Evolutionary conservation across 2,888 invertebrate genomes (phyloP).

Genomic region (Sphaerophoria taeniata): DNA sequence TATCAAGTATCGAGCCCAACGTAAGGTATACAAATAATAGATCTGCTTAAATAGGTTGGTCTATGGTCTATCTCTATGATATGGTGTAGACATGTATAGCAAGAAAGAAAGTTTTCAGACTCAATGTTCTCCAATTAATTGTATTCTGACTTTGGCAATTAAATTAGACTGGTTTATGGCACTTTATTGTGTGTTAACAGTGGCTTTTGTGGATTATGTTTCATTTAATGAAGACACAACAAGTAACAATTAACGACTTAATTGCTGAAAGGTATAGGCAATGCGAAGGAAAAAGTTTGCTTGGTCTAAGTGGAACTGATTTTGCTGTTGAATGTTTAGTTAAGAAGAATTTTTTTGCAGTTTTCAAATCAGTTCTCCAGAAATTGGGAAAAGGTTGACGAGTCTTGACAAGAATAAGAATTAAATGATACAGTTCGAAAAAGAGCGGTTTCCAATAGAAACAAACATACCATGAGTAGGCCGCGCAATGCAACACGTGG

Average conservation of each 20-base stretch:
- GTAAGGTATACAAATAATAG: neutral
- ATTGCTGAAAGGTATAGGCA: neutral
- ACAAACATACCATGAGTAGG: too few species aligned
- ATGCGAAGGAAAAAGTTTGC: neutral
- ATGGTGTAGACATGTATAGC: neutral
- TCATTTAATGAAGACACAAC: neutral
- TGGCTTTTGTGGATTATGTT: neutral
- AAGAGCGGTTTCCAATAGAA: too few species aligned
- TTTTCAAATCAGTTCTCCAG: too few species aligned
- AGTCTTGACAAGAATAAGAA: too few species aligned
- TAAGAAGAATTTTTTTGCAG: too few species aligned
- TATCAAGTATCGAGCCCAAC: too few species aligned
- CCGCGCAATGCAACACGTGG: too few species aligned
- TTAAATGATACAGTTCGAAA: too few species aligned
- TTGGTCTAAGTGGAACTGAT: too few species aligned
- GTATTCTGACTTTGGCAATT: neutral
- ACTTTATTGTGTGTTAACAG: neutral
- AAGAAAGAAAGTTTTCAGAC: constrained; percentile 16
- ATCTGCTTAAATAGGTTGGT: neutral
- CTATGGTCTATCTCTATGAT: too few species aligned
- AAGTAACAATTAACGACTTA: neutral
- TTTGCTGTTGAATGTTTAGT: too few species aligned
- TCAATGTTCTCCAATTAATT: neutral
- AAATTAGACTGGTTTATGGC: neutral
- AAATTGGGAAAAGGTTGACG: too few species aligned